phyloP scores from a whole-genome alignment of 64 coral and sea anemone species.

The Cladopsammia gracilis region DNA sequence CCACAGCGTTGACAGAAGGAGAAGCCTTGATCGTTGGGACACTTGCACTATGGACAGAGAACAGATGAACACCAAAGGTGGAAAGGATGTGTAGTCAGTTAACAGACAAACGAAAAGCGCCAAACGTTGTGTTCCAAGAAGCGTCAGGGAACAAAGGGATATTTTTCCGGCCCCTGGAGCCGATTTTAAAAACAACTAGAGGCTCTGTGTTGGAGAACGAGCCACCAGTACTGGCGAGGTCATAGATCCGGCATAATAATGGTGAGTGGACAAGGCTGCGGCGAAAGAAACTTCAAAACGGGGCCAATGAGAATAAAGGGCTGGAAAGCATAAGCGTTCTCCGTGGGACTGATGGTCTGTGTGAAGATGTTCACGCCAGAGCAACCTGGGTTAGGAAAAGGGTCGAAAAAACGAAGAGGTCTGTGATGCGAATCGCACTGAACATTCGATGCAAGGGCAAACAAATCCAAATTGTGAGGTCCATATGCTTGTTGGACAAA shows the following conservation, averaged over 20 bases:
- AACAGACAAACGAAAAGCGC: background rate
- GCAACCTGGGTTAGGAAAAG: background rate
- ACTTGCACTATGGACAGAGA: background rate
- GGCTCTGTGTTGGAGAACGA: background rate
- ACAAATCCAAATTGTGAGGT: too few relatives aligned
- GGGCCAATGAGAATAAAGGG: constrained; percentile 49
- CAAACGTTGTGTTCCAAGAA: background rate
- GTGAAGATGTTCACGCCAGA: constrained; percentile 20
- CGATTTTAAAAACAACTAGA: background rate
- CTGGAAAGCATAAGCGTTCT: constrained; percentile 53
- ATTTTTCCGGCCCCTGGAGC: background rate
- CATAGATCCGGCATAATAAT: background rate
- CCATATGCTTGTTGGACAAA: too few relatives aligned
- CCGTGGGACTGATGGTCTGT: background rate
- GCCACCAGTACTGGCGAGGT: constrained; percentile 31
- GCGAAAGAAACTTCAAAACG: background rate
- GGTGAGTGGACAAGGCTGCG: constrained; percentile 7
- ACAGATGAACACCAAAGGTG: constrained; percentile 23
- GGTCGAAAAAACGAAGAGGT: constrained; percentile 14
- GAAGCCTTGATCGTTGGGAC: constrained; percentile 10
- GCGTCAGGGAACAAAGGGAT: background rate
- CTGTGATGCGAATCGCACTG: background rate
- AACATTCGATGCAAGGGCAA: too few relatives aligned
- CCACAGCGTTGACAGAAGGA: too few relatives aligned
- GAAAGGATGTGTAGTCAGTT: background rate